Base-by-base conservation (phyloP, 2,888 invertebrate species). In the Prenolepis imparis region DNA sequence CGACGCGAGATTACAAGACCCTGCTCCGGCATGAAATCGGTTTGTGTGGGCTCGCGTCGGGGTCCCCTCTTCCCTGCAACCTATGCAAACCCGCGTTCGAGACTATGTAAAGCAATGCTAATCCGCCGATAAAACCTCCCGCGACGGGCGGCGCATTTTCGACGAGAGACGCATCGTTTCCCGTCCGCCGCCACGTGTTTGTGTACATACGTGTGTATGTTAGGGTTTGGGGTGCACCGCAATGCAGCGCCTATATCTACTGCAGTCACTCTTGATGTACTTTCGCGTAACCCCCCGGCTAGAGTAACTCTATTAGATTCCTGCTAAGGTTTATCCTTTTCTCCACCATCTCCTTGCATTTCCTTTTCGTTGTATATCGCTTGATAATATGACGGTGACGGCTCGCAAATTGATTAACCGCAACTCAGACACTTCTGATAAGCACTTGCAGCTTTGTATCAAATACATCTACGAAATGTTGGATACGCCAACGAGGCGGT, bases 91-190 rank as follows among this genome's bases (percentile, higher is more conserved):
- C 90, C 90, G 91, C 90, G 91, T 91, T 92, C 90, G 91, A 91
- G 91, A 92, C 93, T 93, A 93, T 93, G 94, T 93, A 94, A 94
- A 94, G 92, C 92, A 92, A 94, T 94, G 94, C 93, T 94, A 94
- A 94, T 94, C 93, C 93, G 91, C 91, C 92, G 93, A 93, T 93
- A 93, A 93, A 93, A 92, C 92, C 93, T 86, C 86, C 92, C 86
- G 90, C 92, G 91, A 91, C 91, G 91, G 90, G 91, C 90, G 82
- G 77, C 67, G 44, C 86, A 75, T 90, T 89, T 82, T 83, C 83
- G 81, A 59, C 84, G 82, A 28, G 28, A 28, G 28, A 72, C 84
- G 84, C 86, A 68, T 83, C 84, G 82, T 84, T 87, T 28, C 75
- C 75, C 82, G 74, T 64, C 18, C 39, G 55, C 39, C 39, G 18